Conservation (phyloP, 2,888 invertebrate species). For the Alloscopus bannaensis region DNA sequence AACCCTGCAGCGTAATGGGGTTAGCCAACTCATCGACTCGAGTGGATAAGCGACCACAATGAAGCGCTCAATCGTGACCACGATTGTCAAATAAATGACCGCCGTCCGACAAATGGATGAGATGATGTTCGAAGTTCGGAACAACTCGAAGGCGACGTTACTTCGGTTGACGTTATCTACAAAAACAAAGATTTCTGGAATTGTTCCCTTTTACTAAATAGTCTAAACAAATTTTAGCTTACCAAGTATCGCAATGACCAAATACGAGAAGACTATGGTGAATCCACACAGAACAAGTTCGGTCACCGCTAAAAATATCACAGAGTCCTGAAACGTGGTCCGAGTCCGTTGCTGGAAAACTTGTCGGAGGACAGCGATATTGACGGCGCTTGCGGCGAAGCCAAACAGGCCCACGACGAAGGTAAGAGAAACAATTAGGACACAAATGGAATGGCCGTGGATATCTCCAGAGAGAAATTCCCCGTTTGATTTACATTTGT, state of each 20-base stretch:
- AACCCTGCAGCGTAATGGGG: background rate
- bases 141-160: slow-evolving; percentile 2
- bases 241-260: slow-evolving; percentile 37
- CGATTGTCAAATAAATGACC: slow-evolving; percentile 30
- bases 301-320: slow-evolving; percentile 27
- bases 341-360: slow-evolving; percentile 11
- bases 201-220: background rate
- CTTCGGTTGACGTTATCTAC: slow-evolving; percentile 41
- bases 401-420: slow-evolving; percentile 13
- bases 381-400: slow-evolving; percentile 7
- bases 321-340: slow-evolving; percentile 4
- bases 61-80: slow-evolving; percentile 39
- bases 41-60: slow-evolving; percentile 33
- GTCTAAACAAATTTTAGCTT: background rate
- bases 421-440: background rate
- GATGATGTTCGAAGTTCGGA: slow-evolving; percentile 25
- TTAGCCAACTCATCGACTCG: slow-evolving; percentile 22
- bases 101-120: slow-evolving; percentile 12
- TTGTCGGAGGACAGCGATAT: background rate
- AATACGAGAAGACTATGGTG: slow-evolving; percentile 10
- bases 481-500: slow-evolving; percentile 20
- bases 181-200: background rate
- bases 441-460: slow-evolving; percentile 24
- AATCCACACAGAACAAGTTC: slow-evolving; percentile 25
- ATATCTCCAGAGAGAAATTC: background rate